Base-by-base conservation (phyloP, 2,113 vertebrate genomes). In the Tretioscincus oriximinensis region DNA sequence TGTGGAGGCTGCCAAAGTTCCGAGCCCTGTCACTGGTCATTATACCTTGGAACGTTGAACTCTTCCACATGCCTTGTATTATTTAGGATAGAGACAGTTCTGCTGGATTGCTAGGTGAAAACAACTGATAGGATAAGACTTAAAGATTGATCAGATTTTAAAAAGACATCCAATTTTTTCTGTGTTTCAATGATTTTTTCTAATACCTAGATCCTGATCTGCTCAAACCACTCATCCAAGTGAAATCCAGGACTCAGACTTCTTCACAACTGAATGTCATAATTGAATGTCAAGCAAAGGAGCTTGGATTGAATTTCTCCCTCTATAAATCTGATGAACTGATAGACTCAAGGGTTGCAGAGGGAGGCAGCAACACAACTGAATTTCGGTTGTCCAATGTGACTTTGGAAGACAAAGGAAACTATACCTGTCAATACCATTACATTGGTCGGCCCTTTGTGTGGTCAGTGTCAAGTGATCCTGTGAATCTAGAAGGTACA, bases 391-490 rank as follows among this genome's bases (percentile, higher is more conserved):
- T 77, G 1, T 28, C 21, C 35, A 64, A 6, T 10, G 16, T 51
- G n/a, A 20, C 9, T 4, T 22, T 29, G 5, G 41, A 66, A 29
- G 18, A 66, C 1, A 5, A 24, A 51, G 75, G 61, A 51, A 77
- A 66, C 63, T 77, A 77, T 41, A 66, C 63, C 11, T 77, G 75
- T 21, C 63, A 66, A 22, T 76, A 76, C 10, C 26, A 66, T 24
- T 5, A 1, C 9, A 22, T 1, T 11, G 16, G 0, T 29, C 21
- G 21, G 20, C 16, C 41, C n/a, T 77, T 77, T 29, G 18, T 47
- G 1, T 66, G 63, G 75, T 77, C 75, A 29, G 16, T 28, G 75
- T 9, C 63, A 77, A 77, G 75, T 77, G 63, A 66, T n/a, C 63
- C 41, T 29, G n/a, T 51, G 9, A 26, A 77, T 63, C 18, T 66